Conservation (phyloP, 2,797 vertebrate genomes). For the Gymnoscopelus microlampas region DNA sequence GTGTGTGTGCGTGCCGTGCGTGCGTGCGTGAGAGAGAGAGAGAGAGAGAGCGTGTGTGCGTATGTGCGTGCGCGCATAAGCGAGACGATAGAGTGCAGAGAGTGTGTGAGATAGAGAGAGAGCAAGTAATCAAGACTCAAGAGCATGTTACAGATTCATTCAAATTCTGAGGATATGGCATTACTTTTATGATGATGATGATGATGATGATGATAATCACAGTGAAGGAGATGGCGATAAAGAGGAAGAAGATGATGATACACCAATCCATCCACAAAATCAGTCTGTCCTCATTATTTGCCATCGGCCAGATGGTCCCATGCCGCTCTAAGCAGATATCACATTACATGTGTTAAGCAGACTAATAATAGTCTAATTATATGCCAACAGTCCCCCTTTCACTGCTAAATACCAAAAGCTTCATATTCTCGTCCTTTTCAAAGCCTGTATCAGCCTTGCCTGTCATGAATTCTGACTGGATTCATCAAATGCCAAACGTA, state of each 20-base stretch:
- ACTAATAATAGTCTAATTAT: constrained; percentile 58
- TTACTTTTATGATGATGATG: constrained; percentile 16
- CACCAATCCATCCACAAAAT: constrained; percentile 33
- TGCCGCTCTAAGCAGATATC: constrained; percentile 18
- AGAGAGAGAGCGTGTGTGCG: too few relatives aligned
- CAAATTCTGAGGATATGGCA: constrained; percentile 35
- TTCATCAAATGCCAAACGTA: too few relatives aligned
- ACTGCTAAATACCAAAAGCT: constrained; percentile 30
- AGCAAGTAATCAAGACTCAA: constrained; percentile 45
- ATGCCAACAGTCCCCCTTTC: constrained; percentile 3
- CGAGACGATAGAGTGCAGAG: neutral
- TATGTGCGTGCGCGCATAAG: too few relatives aligned
- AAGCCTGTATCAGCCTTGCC: constrained; percentile 16
- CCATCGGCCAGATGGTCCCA: constrained; percentile 27
- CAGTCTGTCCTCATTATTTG: constrained; percentile 55
- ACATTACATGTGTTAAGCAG: constrained; percentile 52
- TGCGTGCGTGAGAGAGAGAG: too few relatives aligned
- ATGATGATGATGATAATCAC: constrained; percentile 16
- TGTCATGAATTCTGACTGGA: neutral
- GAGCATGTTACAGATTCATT: constrained; percentile 28
- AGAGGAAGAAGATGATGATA: constrained; percentile 20
- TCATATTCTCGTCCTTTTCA: neutral
- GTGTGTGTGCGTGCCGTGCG: too few relatives aligned
- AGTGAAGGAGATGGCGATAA: constrained; percentile 3
- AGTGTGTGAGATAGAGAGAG: constrained; percentile 36